A percentile compares a stretch with the other conserved stretches of the same genome.
phyloP scores from a whole-genome alignment of 1,140 invertebrate species.

The Oryctes rhinoceros region DNA sequence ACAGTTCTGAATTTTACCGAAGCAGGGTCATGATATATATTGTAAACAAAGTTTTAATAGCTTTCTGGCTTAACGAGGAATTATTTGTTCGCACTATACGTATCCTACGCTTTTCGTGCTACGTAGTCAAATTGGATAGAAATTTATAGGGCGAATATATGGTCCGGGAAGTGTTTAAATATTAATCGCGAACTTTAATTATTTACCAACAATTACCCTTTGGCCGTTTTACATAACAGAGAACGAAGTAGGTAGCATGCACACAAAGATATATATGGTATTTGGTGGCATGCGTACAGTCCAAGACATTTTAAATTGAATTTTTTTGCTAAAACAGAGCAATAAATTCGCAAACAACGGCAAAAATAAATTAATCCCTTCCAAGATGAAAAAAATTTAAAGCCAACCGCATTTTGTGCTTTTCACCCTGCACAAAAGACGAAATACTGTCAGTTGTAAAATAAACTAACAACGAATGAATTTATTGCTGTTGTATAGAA shows the following conservation, averaged over 20 bases:
- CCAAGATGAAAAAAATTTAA: too few relatives aligned
- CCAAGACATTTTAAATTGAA: too few relatives aligned
- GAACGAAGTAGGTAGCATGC: not conserved
- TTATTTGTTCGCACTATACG: not conserved
- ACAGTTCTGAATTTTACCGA: slow-evolving; percentile 14
- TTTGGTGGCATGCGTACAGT: too few relatives aligned
- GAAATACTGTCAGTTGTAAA: too few relatives aligned
- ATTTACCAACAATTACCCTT: not conserved
- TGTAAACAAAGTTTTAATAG: slow-evolving; percentile 15
- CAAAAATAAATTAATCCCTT: too few relatives aligned
- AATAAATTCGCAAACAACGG: too few relatives aligned
- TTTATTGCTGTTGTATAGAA: too few relatives aligned
- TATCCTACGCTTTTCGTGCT: not conserved
- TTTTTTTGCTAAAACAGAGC: too few relatives aligned
- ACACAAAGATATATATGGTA: too few relatives aligned
- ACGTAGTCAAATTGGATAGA: slow-evolving; percentile 4
- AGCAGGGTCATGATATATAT: slow-evolving; percentile 11
- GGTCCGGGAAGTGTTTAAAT: slow-evolving; percentile 3
- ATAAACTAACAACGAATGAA: too few relatives aligned
- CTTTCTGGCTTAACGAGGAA: slow-evolving; percentile 13
- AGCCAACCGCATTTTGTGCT: too few relatives aligned
- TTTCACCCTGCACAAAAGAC: too few relatives aligned
- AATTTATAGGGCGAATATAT: slow-evolving; percentile 10
- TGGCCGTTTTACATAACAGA: not conserved
- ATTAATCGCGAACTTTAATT: not conserved